These are phyloP conservation scores for Phortica magna DNA, from an alignment of 2,888 invertebrate species.

Conservation along the genomic window DNA sequence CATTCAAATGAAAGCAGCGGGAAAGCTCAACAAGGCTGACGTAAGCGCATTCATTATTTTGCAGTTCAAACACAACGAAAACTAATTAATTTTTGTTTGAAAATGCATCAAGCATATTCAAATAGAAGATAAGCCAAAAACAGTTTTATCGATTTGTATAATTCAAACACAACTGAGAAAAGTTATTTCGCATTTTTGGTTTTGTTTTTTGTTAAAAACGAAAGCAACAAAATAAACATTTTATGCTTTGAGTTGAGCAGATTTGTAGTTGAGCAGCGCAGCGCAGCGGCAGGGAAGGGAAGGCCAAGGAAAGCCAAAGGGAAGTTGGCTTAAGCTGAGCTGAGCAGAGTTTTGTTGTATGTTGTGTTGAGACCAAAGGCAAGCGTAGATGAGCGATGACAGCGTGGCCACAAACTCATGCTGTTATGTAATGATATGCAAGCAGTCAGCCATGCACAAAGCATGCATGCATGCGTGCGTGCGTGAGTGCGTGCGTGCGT, in stretches of 20 bases:
- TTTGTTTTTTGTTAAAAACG: neutral
- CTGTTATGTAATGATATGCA: constrained; percentile 19
- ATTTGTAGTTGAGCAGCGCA: neutral
- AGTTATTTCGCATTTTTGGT: neutral
- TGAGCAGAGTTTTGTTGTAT: neutral
- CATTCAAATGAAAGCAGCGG: too few relatives aligned
- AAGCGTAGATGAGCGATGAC: constrained; percentile 15
- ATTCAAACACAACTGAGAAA: neutral
- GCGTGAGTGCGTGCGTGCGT: neutral
- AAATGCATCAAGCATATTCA: neutral
- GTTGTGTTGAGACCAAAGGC: neutral
- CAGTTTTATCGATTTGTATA: neutral
- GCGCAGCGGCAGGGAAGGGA: too few relatives aligned
- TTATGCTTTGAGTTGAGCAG: neutral
- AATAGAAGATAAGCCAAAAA: neutral
- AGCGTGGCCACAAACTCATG: constrained; percentile 4
- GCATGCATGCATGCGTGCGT: neutral
- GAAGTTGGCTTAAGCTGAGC: neutral
- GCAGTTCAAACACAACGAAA: neutral
- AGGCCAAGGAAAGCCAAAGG: too few relatives aligned
- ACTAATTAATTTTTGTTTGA: neutral
- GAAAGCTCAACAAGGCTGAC: too few relatives aligned
- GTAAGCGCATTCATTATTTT: too few relatives aligned
- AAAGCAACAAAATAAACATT: neutral
- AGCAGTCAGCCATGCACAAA: neutral